Conservation (phyloP, 2,797 vertebrate species). For the Ambastaia sidthimunki region DNA sequence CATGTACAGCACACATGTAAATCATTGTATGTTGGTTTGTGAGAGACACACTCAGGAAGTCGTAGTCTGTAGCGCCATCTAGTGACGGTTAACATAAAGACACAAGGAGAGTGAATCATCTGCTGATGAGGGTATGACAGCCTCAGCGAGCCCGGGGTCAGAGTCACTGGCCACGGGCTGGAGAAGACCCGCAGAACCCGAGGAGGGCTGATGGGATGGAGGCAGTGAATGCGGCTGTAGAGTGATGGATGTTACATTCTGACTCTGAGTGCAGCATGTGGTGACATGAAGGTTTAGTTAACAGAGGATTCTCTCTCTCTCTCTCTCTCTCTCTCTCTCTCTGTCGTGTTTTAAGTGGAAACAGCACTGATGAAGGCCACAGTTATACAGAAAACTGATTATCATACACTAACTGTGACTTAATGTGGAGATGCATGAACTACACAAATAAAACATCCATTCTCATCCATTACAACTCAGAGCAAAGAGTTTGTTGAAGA, state of each 20-base stretch:
- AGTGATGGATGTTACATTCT: conserved; percentile 64
- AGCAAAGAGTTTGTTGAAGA: background rate
- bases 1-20: too few species aligned
- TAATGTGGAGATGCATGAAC: background rate
- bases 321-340: too few species aligned
- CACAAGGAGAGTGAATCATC: conserved; percentile 60
- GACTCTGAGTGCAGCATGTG: conserved; percentile 15
- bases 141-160: conserved; percentile 49
- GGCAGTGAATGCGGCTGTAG: conserved; percentile 51
- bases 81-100: conserved; percentile 54
- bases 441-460: too few species aligned
- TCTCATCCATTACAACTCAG: too few species aligned
- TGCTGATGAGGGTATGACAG: conserved; percentile 64
- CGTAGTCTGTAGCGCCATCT: conserved; percentile 74
- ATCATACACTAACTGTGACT: background rate
- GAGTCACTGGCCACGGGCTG: conserved; percentile 64
- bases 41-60: background rate
- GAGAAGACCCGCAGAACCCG: conserved; percentile 59
- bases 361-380: background rate
- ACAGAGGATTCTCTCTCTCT: background rate
- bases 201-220: conserved; percentile 38
- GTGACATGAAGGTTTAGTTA: conserved; percentile 16
- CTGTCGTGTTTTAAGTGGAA: background rate
- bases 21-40: background rate
- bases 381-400: conserved; percentile 3